Percentiles rank a stretch among this genome's conserved stretches.
These are phyloP conservation scores for Calameuta pallipes DNA, from an alignment of 2,888 invertebrate genomes.

Conservation along the genomic window DNA sequence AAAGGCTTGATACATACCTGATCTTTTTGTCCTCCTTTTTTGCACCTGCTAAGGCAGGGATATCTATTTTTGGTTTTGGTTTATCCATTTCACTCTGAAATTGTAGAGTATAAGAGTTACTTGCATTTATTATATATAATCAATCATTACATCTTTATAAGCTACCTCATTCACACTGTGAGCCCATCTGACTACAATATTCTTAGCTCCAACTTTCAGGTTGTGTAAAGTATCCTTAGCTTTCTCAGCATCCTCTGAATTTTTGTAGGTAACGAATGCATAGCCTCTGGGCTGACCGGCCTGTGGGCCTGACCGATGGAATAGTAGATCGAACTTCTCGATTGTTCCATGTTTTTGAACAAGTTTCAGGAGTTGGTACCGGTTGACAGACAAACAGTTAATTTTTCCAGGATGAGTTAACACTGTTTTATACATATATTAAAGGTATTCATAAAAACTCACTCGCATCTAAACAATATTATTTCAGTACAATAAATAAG, in stretches of 20 bases:
- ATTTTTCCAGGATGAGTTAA: slow-evolving; percentile 36
- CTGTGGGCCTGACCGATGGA: slow-evolving; percentile 90
- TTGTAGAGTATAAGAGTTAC: not conserved
- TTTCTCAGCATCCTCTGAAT: slow-evolving; percentile 74
- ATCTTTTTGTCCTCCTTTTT: slow-evolving; percentile 71
- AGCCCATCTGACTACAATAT: slow-evolving; percentile 84
- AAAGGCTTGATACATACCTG: slow-evolving; percentile 57
- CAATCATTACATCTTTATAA: slow-evolving; percentile 13
- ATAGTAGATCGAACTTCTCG: slow-evolving; percentile 95
- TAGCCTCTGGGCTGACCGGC: slow-evolving; percentile 92
- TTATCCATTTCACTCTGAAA: slow-evolving; percentile 81
- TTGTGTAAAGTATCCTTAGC: slow-evolving; percentile 83
- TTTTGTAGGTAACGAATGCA: slow-evolving; percentile 89
- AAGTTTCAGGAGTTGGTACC: slow-evolving; percentile 96
- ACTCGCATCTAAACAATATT: not conserved
- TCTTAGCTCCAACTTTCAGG: slow-evolving; percentile 78
- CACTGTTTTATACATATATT: not conserved
- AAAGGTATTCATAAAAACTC: slow-evolving; percentile 14
- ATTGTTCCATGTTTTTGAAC: slow-evolving; percentile 93
- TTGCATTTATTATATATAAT: slow-evolving; percentile 10
- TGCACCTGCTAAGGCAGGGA: slow-evolving; percentile 80
- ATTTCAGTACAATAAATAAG: not conserved
- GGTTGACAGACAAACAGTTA: slow-evolving; percentile 71
- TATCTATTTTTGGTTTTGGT: slow-evolving; percentile 80
- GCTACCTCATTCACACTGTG: slow-evolving; percentile 77